A percentile compares a stretch with the other conserved stretches of the same genome.
Evolutionary conservation across 2,888 invertebrate species (phyloP).

Genomic region (Eupithecia insigniata): DNA sequence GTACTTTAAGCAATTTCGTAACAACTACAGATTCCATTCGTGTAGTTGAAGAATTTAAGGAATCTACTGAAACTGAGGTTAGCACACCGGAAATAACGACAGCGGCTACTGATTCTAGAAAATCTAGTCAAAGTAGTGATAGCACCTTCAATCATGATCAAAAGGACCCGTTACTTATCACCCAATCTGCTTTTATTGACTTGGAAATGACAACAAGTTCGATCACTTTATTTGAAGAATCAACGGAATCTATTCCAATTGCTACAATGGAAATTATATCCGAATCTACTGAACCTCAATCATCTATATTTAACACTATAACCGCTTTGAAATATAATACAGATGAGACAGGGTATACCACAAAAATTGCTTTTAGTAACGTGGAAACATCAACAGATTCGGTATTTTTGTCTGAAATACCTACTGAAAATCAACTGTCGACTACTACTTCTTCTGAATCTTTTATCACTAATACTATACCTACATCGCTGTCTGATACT

Average conservation of each 20-base stretch:
- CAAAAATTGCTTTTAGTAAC: background rate
- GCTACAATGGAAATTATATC: constrained; percentile 1
- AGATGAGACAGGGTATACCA: background rate
- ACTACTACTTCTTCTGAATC: constrained; percentile 1
- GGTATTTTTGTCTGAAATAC: background rate
- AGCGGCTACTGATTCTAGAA: background rate
- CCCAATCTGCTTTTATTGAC: background rate
- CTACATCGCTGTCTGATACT: background rate
- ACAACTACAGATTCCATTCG: background rate
- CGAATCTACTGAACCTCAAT: constrained; percentile 1
- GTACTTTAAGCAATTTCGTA: background rate
- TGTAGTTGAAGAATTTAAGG: background rate
- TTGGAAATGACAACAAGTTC: background rate
- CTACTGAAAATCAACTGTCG: background rate
- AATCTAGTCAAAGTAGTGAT: background rate
- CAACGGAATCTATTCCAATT: constrained; percentile 6
- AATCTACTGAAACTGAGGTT: background rate
- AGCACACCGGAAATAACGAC: background rate
- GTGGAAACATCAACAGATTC: background rate
- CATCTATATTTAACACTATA: background rate
- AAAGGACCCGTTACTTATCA: background rate
- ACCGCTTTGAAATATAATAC: background rate
- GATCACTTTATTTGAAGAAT: constrained; percentile 13
- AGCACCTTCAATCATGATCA: background rate
- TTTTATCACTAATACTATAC: background rate